phyloP scores from a whole-genome alignment of 1,140 invertebrate genomes.

The Bombus confusus region DNA sequence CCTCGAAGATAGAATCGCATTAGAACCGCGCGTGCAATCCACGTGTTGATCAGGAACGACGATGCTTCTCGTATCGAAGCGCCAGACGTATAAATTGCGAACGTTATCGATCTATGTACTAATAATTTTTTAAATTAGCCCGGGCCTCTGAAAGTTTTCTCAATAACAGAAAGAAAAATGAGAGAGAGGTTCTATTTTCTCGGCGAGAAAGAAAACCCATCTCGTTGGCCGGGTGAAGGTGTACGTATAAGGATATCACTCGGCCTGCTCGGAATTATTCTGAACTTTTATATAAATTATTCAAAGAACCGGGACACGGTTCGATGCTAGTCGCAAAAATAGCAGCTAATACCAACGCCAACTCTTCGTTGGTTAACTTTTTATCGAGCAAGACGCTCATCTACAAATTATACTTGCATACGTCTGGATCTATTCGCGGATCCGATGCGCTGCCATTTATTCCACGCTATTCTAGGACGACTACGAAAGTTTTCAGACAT shows the following conservation, averaged over 20 bases:
- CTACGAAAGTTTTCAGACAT: neutral
- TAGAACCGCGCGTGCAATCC: neutral
- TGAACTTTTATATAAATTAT: conserved; percentile 40
- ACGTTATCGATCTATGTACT: neutral
- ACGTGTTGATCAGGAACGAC: neutral
- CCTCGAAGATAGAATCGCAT: neutral
- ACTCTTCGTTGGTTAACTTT: conserved; percentile 12
- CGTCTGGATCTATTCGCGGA: neutral
- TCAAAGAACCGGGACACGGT: neutral
- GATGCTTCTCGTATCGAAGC: no score
- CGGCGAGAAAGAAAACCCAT: conserved; percentile 1
- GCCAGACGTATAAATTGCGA: no score
- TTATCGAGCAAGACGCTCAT: conserved; percentile 7
- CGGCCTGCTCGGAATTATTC: conserved; percentile 11
- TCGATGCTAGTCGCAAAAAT: conserved; percentile 25
- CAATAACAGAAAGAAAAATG: neutral
- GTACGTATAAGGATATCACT: neutral
- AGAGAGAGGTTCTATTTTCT: neutral
- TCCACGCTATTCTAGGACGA: neutral
- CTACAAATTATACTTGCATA: conserved; percentile 22
- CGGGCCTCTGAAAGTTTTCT: neutral
- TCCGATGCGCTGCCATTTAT: neutral
- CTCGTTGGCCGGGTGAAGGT: neutral
- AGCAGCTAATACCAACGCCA: conserved; percentile 14
- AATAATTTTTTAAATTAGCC: neutral